Evolutionary conservation across 2,888 invertebrate genomes (phyloP), one percentile per base, ranked within the genome.

Genomic region (Ypsolopha scabrella): DNA sequence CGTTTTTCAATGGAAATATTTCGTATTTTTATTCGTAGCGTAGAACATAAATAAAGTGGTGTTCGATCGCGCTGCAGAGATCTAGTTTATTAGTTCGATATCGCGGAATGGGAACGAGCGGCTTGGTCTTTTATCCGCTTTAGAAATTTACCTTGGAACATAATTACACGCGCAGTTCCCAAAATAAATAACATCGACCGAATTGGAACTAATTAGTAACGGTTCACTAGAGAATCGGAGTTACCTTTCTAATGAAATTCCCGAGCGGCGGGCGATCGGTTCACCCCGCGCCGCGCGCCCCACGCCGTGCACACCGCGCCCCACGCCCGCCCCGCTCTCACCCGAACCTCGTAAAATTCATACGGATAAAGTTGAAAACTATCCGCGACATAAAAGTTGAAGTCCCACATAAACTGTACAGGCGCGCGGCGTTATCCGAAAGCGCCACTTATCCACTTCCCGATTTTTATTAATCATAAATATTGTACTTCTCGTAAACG

Each of bases 221-320:
- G 67, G 68, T 67, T 67, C 68, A 66, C 57, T 62, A 57, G 63
- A 62, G 63, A 62, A 67, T 66, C 59, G 60, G 61, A 68, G 67
- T 70, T 68, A 55, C 63, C 58, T 63, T 57, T 53, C 57, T 74
- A 75, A 72, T 75, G 70, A 72, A 75, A 73, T 75, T 71, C 72
- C 64, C 61, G 52, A 57, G 53, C 52, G 34, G 35, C 7, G 9
- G 24, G 24, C 24, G 24, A 24, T 24, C 24, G 24, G 24, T 4
- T 24, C 24, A 24, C 24, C 13, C 14, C 45, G 10, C 10, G 10
- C n/a, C 13, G 13, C 48, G 37, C 35, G 37, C 38, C 14, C 24
- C 14, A 1, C 37, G 33, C 35, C 37, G n/a, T n/a, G n/a, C n/a
- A n/a, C n/a, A 38, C 14, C 48, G 37, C 35, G 37, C 38, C 14